These are phyloP conservation scores for Cryptotermes secundus DNA, from an alignment of 1,140 invertebrate species.

Conservation along the genomic window DNA sequence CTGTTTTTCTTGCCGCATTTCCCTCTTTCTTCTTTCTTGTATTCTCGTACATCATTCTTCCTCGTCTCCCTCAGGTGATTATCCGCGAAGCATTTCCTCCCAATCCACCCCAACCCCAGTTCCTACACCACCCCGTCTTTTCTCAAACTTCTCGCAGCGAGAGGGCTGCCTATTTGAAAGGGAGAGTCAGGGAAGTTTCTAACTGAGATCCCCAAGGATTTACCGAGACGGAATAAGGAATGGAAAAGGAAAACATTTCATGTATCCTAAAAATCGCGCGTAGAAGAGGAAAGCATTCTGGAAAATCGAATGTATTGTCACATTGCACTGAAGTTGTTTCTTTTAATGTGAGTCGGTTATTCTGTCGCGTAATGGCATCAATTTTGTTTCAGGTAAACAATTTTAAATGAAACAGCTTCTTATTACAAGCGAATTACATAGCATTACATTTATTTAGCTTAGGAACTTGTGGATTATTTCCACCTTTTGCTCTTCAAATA, in stretches of 20 bases:
- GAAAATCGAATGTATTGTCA: neutral
- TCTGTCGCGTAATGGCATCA: too few species aligned
- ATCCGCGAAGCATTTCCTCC: constrained; percentile 6
- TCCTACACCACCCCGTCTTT: neutral
- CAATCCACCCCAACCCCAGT: too few species aligned
- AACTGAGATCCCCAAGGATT: constrained; percentile 13
- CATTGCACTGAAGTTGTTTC: neutral
- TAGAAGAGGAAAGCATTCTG: neutral
- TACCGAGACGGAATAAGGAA: neutral
- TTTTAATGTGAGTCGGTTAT: neutral
- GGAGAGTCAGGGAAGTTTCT: constrained; percentile 3
- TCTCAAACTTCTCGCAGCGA: neutral
- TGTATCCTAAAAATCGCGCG: neutral
- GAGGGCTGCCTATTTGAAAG: neutral
- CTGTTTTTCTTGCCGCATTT: too few species aligned
- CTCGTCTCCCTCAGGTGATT: neutral
- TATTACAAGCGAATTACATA: neutral
- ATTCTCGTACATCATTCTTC: neutral
- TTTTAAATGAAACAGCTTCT: neutral
- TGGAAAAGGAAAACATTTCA: neutral
- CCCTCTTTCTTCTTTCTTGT: neutral
- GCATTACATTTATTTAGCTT: too few species aligned
- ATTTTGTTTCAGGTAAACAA: neutral
- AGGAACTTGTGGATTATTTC: too few species aligned
- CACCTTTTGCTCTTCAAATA: too few species aligned